phyloP scores from a whole-genome alignment of 2,888 invertebrate genomes.

The Mythimna lalbum region DNA sequence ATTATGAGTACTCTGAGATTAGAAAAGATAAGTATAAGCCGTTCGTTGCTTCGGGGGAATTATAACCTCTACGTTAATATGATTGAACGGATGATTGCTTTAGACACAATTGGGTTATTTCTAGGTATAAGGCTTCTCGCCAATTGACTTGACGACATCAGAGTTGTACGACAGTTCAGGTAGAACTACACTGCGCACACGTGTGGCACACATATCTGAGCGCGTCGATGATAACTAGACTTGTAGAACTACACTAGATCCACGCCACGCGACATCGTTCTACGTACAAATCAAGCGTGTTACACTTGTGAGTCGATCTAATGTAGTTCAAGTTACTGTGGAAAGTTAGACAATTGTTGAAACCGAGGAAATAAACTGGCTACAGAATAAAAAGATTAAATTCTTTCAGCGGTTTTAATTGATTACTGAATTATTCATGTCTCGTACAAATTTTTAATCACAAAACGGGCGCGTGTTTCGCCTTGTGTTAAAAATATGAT shows the following conservation, averaged over 20 bases:
- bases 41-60: conserved; percentile 16
- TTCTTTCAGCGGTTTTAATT: background rate
- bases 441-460: conserved; percentile 7
- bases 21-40: conserved; percentile 5
- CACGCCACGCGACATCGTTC: too few relatives aligned
- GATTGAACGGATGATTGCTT: conserved; percentile 24
- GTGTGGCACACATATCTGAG: too few relatives aligned
- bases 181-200: too few relatives aligned
- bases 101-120: conserved; percentile 38
- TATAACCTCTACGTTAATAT: conserved; percentile 2
- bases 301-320: too few relatives aligned
- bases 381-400: background rate
- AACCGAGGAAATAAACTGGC: background rate
- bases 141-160: conserved; percentile 6
- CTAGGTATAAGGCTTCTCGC: background rate
- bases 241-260: too few relatives aligned
- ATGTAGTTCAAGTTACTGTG: background rate
- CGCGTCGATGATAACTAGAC: too few relatives aligned
- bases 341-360: background rate
- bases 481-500: conserved; percentile 8
- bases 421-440: conserved; percentile 7
- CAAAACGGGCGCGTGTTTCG: conserved; percentile 1
- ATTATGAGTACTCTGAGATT: background rate
- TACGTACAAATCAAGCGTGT: too few relatives aligned
- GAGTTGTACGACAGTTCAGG: background rate